These are phyloP conservation scores for Drosophila ercepeae DNA, from an alignment of 1,140 invertebrate species.

Conservation along the genomic window DNA sequence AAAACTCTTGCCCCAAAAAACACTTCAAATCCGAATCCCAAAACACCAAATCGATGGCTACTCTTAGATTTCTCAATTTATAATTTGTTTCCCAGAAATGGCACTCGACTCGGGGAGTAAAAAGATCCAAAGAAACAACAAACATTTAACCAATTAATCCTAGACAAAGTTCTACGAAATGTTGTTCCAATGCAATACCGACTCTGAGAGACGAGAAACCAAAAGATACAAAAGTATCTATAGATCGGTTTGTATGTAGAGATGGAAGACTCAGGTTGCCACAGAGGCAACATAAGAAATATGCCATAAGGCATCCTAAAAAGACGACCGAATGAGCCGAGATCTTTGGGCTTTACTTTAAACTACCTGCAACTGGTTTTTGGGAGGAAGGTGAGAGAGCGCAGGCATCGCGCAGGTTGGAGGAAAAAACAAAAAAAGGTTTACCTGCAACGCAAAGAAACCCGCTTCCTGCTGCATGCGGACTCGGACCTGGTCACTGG, in stretches of 20 bases:
- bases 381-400: constrained; percentile 45
- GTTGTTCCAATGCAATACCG: constrained; percentile 69
- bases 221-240: constrained; percentile 22
- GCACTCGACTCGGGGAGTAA: constrained; percentile 18
- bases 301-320: constrained; percentile 67
- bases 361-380: constrained; percentile 81
- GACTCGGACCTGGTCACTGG: constrained; percentile 20
- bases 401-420: constrained; percentile 10
- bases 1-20: constrained; percentile 1
- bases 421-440: constrained; percentile 38
- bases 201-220: constrained; percentile 34
- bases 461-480: constrained; percentile 68
- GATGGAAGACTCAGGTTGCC: constrained; percentile 49
- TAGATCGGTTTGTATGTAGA: constrained; percentile 29
- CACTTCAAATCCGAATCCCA: constrained; percentile 23
- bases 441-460: constrained; percentile 68
- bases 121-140: constrained; percentile 20
- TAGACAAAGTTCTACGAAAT: constrained; percentile 76
- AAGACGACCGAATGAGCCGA: constrained; percentile 64
- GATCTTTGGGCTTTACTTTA: constrained; percentile 77
- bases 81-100: constrained; percentile 67
- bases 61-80: constrained; percentile 65
- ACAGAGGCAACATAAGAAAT: constrained; percentile 57
- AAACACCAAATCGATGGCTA: constrained; percentile 31
- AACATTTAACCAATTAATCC: constrained; percentile 76